Evolutionary conservation across 2,888 invertebrate species (phyloP), one percentile per base, ranked within the genome.

Genomic region (Apotomis betuletana): DNA sequence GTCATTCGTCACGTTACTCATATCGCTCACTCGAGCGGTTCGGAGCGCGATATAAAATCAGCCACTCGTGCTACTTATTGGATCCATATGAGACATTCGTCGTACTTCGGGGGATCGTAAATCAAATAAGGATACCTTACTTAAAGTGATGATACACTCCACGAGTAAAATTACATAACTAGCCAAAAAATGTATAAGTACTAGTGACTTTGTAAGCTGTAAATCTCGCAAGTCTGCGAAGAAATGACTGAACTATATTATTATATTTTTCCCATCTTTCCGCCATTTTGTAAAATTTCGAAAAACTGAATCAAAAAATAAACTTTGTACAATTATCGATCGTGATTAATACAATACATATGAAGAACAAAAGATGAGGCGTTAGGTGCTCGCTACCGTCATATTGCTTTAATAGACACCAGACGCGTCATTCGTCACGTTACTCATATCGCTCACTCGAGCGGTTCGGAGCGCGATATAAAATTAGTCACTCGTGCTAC

Each of bases 81-180:
- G 57, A 51, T 71, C 67, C 67, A 51, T 51, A 55, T 57, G 51
- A 8, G 36, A 46, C 57, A 49, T 52, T 51, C 49, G 60, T 67
- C 57, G 55, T 12, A 64, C 54, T 55, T 55, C 64, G 52, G 0
- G 12, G 54, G 10, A 44, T 55, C 44, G 67, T 71, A 67, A 67
- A 67, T 71, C 67, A 67, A 49, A 67, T 38, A 64, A 70, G 59
- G 70, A 59, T 60, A 13, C 65, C 59, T 65, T 64, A 55, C 55
- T 46, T 65, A 49, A 44, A 41, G 58, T n/a, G 5, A 6, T 41
- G 4, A 59, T 57, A 57, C 36, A 57, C 12, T 57, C 27, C 27
- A 27, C 27, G 27, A 27, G 2, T 27, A 27, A 27, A 2, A 27
- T 27, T 27, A 27, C 27, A 27, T 27, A 27, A 27, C 27, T 27